phyloP scores from a whole-genome alignment of 2,888 invertebrate species.

The Temnothorax rugatulus region DNA sequence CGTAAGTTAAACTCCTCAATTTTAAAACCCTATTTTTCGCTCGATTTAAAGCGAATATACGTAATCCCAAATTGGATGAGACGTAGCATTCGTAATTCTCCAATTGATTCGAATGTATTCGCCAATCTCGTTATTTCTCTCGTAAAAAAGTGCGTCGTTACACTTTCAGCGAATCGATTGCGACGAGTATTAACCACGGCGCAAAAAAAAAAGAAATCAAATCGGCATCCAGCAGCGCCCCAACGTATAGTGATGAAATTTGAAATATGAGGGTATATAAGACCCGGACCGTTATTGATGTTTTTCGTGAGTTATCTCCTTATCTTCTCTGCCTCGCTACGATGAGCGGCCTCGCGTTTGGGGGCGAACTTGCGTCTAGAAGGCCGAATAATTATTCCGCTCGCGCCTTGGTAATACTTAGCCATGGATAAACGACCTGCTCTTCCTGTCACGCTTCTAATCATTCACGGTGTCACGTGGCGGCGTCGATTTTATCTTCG shows the following conservation, averaged over 20 bases:
- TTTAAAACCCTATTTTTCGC: not conserved
- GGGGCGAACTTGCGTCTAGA: not conserved
- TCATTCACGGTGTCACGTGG: slow-evolving; percentile 6
- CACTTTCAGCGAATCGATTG: not conserved
- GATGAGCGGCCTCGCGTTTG: not conserved
- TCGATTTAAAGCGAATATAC: not conserved
- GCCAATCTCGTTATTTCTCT: slow-evolving; percentile 1
- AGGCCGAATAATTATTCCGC: slow-evolving; percentile 31
- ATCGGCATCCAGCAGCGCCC: not conserved
- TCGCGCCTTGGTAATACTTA: not conserved
- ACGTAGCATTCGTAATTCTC: not conserved
- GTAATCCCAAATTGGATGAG: not conserved
- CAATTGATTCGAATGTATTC: slow-evolving; percentile 1
- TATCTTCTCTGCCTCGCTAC: not conserved
- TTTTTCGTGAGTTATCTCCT: not conserved
- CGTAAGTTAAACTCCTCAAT: not conserved
- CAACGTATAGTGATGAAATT: not conserved
- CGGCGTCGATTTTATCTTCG: not conserved
- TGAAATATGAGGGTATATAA: slow-evolving; percentile 27
- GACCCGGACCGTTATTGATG: not conserved
- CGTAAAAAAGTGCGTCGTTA: not conserved
- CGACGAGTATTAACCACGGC: not conserved
- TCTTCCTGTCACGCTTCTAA: not conserved
- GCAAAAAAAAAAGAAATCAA: not conserved
- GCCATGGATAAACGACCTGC: slow-evolving; percentile 8